These are phyloP conservation scores for Brachionus manjavacas DNA, from an alignment of 1,140 invertebrate species.

Conservation along the genomic window DNA sequence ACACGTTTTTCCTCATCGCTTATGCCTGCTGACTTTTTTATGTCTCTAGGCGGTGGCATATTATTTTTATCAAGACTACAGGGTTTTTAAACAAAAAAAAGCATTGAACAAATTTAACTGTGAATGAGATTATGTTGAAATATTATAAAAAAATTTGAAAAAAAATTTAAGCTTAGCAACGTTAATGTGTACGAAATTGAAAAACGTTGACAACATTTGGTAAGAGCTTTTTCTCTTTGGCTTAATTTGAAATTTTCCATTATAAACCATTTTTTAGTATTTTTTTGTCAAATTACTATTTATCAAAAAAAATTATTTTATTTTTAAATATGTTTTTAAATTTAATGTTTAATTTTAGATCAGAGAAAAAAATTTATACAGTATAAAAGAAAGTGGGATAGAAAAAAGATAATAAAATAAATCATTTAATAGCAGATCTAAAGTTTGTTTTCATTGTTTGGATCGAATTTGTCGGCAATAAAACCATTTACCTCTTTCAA, in stretches of 20 bases:
- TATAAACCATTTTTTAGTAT: background rate
- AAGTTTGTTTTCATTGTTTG: no score
- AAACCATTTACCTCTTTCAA: no score
- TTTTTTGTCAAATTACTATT: no score
- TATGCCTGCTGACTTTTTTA: conserved; percentile 1
- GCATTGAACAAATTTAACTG: background rate
- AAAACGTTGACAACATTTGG: conserved; percentile 1
- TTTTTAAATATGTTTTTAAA: no score
- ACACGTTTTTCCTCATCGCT: conserved; percentile 30
- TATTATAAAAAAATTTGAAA: background rate
- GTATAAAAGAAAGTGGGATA: no score
- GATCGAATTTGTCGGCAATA: no score
- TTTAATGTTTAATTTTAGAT: no score
- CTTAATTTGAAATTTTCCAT: background rate
- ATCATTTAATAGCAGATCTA: no score
- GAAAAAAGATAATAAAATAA: no score
- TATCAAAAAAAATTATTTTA: no score
- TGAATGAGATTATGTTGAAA: conserved; percentile 6
- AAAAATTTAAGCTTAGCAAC: conserved; percentile 5
- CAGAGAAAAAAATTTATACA: no score
- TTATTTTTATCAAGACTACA: background rate
- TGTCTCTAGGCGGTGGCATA: conserved; percentile 22
- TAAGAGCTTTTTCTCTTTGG: background rate
- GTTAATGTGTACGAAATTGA: background rate
- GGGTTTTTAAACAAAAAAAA: background rate